phyloP scores from a whole-genome alignment of 2,113 vertebrate species.

The Hiodon alosoides region DNA sequence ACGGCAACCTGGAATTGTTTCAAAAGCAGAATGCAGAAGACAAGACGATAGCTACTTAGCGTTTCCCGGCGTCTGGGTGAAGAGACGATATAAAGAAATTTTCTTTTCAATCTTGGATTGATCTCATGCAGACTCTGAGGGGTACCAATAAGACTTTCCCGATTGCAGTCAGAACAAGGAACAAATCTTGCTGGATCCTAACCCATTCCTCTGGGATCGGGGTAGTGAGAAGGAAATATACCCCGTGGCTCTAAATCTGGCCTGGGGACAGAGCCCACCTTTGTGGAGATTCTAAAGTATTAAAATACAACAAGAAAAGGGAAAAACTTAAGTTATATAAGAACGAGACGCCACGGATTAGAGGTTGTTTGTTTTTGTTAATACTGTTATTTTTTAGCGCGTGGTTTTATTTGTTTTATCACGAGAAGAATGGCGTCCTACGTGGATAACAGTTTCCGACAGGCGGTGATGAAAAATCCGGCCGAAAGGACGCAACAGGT shows the following conservation, averaged over 20 bases:
- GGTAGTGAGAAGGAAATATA: conserved; percentile 20
- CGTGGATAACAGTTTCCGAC: conserved; percentile 81
- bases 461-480: conserved; percentile 78
- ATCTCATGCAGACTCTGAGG: background rate
- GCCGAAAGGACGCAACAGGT: conserved; percentile 72
- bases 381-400: background rate
- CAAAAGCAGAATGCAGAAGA: conserved; percentile 23
- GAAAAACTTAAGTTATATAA: background rate
- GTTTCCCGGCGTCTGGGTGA: conserved; percentile 8
- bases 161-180: background rate
- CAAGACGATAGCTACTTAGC: conserved; percentile 4
- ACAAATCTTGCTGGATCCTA: background rate
- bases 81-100: conserved; percentile 13
- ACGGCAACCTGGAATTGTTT: conserved; percentile 14
- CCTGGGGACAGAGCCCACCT: conserved; percentile 17
- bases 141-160: background rate
- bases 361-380: background rate
- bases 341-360: too few species aligned
- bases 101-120: conserved; percentile 2
- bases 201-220: conserved; percentile 12
- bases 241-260: conserved; percentile 33
- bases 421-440: conserved; percentile 70
- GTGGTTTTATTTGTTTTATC: conserved; percentile 12
- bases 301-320: background rate
- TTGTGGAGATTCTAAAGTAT: conserved; percentile 20